A percentile compares a stretch with the other conserved stretches of the same genome.
Evolutionary conservation across 2,888 invertebrate species (phyloP).

Genomic region (Acanthosepion pharaonis): DNA sequence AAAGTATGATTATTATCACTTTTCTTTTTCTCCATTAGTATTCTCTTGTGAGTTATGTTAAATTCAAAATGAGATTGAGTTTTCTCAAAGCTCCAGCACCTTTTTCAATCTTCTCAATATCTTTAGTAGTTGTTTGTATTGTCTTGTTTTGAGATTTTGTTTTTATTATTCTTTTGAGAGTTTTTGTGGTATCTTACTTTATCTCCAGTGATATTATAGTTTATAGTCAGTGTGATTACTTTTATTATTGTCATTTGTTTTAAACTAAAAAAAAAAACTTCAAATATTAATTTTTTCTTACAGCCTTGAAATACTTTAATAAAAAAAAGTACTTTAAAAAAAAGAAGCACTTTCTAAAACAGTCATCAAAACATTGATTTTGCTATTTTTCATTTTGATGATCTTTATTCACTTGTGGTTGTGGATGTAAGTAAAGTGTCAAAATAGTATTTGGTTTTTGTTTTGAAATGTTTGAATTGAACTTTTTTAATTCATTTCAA

Average conservation of each 20-base stretch:
- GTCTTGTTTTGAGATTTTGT: background rate
- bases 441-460: background rate
- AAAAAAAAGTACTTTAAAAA: background rate
- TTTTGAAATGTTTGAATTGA: background rate
- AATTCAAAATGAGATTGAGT: background rate
- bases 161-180: background rate
- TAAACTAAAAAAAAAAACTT: background rate
- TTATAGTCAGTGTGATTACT: background rate
- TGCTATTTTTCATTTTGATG: background rate
- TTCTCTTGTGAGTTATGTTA: background rate
- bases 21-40: background rate
- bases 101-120: background rate
- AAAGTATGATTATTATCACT: background rate
- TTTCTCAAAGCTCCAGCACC: background rate
- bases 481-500: background rate
- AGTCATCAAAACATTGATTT: background rate
- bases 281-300: background rate
- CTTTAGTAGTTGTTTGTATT: background rate
- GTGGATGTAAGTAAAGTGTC: background rate
- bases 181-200: background rate
- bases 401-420: background rate
- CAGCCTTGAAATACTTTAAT: background rate
- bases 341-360: background rate
- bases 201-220: background rate
- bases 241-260: background rate